Percentiles rank a stretch among this genome's conserved stretches.
Evolutionary conservation across 2,113 vertebrate species (phyloP).

Genomic region (Bufo gargarizans): DNA sequence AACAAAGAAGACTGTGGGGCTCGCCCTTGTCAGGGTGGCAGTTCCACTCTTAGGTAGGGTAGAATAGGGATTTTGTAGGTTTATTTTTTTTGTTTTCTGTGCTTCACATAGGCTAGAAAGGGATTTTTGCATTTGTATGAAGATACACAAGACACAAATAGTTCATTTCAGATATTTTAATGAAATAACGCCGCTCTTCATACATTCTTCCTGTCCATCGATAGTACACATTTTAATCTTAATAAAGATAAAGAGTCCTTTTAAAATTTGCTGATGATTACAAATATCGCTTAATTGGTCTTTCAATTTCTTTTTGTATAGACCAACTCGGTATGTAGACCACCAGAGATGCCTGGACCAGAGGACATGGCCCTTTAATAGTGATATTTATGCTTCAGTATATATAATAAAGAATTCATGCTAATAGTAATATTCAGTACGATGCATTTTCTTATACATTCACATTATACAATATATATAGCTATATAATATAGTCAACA

Average conservation of each 20-base stretch:
- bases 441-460: slow-evolving; percentile 56
- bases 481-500: slow-evolving; percentile 26
- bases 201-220: slow-evolving; percentile 46
- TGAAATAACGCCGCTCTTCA: slow-evolving; percentile 27
- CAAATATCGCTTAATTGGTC: slow-evolving; percentile 6
- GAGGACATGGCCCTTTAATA: slow-evolving; percentile 4
- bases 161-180: slow-evolving; percentile 48
- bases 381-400: background rate
- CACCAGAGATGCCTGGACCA: background rate
- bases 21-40: too few relatives aligned
- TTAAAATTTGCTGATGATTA: background rate
- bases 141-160: background rate
- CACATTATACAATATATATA: slow-evolving; percentile 52
- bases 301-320: background rate
- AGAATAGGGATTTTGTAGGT: too few relatives aligned
- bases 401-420: slow-evolving; percentile 53
- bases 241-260: slow-evolving; percentile 39
- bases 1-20: too few relatives aligned
- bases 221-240: slow-evolving; percentile 21
- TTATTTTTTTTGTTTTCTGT: background rate
- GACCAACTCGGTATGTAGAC: background rate
- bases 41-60: too few relatives aligned
- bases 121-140: background rate
- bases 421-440: slow-evolving; percentile 52
- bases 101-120: background rate